Base-by-base conservation (phyloP, 2,888 invertebrate species). In the Cataglyphis rosenhaueri region DNA sequence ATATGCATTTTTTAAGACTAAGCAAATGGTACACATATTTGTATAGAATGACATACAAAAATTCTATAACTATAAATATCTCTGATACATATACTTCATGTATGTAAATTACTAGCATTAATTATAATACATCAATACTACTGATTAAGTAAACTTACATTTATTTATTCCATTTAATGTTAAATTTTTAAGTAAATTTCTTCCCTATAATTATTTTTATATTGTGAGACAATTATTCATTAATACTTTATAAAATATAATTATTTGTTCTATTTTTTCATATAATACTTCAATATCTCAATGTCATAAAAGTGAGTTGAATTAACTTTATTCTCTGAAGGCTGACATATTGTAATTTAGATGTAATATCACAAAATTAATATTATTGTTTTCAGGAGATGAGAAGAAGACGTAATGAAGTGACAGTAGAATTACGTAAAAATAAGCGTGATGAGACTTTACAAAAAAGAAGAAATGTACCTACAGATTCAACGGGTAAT, bases 371-470 rank as follows among this genome's bases (percentile, higher is more conserved):
- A 57, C 12, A 59, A 75, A 55, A 57, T 70, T 64, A 78, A 62
- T 25, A 21, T n/a, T 5, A 21, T 18, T 81, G 1, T 83, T 86
- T 86, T 81, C 94, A 98, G 98, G 98, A 99, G 96, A 98, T 99
- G 98, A 97, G 99, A 95, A 97, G 99, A 95, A 96, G 99, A 92
- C 96, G 99, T 95, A 99, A 98, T 94, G 99, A 99, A 96, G 98
- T 98, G 82, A 98, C 99, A 90, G 98, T 99, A 75, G 99, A 99
- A 95, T 96, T 99, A 89, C 96, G 99, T 90, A 99, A 99, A 96
- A 99, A 98, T 95, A 99, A 99, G 96, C 96, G 99, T 88, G 99
- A 99, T 93, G 99, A 99, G 95, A 98, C 99, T 18, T 96, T 99
- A 90, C 97, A 98, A 91, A 99, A 99, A 95, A 96, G 99, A 92